Conservation (phyloP, 1,140 invertebrate species). For the Ganaspis sp. region DNA sequence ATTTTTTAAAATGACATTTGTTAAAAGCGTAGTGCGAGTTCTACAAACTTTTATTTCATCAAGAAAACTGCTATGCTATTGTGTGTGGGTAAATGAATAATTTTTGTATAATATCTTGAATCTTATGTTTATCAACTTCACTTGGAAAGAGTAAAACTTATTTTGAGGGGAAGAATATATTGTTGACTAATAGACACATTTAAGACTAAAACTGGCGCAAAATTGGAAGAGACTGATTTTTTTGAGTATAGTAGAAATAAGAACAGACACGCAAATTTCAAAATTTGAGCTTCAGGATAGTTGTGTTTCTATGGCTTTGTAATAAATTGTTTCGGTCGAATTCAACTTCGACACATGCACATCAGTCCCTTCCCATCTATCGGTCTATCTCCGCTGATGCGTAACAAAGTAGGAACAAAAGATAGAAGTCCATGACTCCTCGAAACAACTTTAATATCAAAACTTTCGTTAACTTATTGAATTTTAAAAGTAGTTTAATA, state of each 20-base stretch:
- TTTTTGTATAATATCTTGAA: background rate
- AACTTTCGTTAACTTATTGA: background rate
- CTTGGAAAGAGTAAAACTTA: background rate
- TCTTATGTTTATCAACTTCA: background rate
- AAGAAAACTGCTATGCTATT: background rate
- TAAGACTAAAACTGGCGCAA: constrained; percentile 9
- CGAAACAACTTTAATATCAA: constrained; percentile 1
- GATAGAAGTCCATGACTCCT: constrained; percentile 1
- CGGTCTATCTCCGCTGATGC: constrained; percentile 13
- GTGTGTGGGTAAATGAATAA: background rate
- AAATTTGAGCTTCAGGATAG: background rate
- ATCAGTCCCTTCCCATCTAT: background rate
- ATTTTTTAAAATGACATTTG: background rate
- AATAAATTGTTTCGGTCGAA: background rate
- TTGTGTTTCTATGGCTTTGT: background rate
- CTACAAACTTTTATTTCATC: background rate
- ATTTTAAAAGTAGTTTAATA: background rate
- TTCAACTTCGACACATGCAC: background rate
- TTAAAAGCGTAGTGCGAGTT: background rate
- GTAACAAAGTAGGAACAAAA: background rate
- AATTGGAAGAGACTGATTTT: background rate
- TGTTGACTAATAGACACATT: constrained; percentile 5
- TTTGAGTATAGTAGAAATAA: background rate
- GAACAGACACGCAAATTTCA: too few relatives aligned
- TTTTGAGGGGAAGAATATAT: background rate